phyloP scores from a whole-genome alignment of 2,888 invertebrate species.

The Petrolisthes manimaculis region DNA sequence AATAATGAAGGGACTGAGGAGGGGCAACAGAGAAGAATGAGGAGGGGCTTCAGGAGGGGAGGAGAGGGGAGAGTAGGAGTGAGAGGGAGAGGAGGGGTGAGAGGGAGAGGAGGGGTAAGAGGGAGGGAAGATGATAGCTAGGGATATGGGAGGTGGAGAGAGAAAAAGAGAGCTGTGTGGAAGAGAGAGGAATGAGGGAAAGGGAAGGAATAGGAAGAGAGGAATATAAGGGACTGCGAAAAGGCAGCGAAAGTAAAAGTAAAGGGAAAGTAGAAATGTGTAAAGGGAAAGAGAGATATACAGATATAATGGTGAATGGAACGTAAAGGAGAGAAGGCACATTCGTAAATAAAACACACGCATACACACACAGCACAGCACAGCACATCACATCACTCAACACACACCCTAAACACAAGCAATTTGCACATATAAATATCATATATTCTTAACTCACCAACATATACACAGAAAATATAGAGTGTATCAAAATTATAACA shows the following conservation, averaged over 20 bases:
- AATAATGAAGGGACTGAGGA: slow-evolving; percentile 1
- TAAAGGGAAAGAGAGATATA: no score
- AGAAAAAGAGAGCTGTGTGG: background rate
- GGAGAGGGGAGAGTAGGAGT: background rate
- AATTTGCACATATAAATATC: no score
- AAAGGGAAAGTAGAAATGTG: background rate
- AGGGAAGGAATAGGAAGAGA: background rate
- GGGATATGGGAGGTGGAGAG: background rate
- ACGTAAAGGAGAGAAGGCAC: no score
- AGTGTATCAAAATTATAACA: no score
- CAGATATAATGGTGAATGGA: no score
- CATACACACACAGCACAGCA: background rate
- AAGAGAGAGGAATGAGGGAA: background rate
- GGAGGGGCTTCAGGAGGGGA: background rate
- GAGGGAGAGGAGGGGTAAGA: background rate
- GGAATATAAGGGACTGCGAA: background rate
- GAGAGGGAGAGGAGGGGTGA: background rate
- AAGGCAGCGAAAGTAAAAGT: background rate
- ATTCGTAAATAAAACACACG: background rate
- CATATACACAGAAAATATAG: no score
- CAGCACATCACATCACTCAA: background rate
- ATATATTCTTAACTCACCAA: no score
- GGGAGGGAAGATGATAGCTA: background rate
- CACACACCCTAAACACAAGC: background rate
- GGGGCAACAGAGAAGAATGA: background rate